A percentile compares a stretch with the other conserved stretches of the same genome.
phyloP scores from a whole-genome alignment of 2,113 vertebrate species.

The Sula dactylatra region DNA sequence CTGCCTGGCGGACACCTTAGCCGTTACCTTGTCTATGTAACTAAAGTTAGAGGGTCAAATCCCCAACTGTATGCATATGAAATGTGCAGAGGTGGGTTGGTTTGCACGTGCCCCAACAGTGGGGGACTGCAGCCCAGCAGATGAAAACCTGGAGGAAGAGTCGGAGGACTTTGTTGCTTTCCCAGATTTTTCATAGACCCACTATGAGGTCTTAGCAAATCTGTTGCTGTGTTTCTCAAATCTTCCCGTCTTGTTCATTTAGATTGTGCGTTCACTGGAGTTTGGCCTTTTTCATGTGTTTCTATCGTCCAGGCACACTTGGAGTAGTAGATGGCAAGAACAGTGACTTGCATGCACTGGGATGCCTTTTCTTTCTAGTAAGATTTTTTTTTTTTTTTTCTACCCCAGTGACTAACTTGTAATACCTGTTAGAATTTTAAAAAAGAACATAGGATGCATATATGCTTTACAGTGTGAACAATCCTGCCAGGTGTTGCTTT shows the following conservation, averaged over 20 bases:
- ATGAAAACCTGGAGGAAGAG: neutral
- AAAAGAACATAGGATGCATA: neutral
- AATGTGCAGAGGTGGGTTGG: neutral
- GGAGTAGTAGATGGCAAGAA: neutral
- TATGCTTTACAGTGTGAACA: neutral
- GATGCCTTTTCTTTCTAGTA: neutral
- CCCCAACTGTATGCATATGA: neutral
- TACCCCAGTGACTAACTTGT: neutral
- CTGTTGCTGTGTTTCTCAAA: neutral
- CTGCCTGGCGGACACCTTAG: neutral
- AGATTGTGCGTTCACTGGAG: neutral
- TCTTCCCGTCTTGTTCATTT: neutral
- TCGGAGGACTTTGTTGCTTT: neutral
- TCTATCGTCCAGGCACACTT: neutral
- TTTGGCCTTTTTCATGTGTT: neutral
- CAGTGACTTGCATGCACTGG: neutral
- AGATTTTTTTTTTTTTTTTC: neutral
- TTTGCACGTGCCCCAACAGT: neutral
- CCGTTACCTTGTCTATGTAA: neutral
- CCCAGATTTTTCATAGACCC: neutral
- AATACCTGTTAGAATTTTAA: neutral
- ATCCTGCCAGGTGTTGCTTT: neutral
- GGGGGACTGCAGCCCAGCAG: neutral
- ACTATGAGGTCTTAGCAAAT: neutral
- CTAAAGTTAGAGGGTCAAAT: neutral